These are phyloP conservation scores for Sphenodon punctatus DNA, from an alignment of 2,797 vertebrate species.

Conservation along the genomic window DNA sequence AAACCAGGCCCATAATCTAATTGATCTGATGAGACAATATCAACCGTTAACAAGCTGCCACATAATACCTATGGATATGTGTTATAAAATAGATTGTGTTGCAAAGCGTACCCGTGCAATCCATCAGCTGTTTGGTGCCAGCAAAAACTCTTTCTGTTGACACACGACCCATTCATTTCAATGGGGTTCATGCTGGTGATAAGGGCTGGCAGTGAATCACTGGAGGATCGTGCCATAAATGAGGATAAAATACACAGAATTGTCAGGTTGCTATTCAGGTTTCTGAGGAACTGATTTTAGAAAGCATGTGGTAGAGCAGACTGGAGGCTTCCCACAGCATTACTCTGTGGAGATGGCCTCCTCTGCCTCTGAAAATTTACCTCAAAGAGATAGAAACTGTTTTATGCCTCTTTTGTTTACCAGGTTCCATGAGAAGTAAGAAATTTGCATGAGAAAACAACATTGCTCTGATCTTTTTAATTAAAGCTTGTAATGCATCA, in stretches of 20 bases:
- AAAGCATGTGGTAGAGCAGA: background rate
- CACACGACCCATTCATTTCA: too few relatives aligned
- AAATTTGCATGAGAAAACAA: conserved; percentile 56
- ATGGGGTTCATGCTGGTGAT: too few relatives aligned
- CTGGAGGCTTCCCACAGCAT: background rate
- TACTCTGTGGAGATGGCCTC: conserved; percentile 1
- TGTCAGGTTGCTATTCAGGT: background rate
- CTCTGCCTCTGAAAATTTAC: conserved; percentile 32
- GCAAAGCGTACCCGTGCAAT: too few relatives aligned
- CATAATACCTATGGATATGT: too few relatives aligned
- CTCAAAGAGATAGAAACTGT: conserved; percentile 45
- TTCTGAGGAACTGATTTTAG: conserved; percentile 11
- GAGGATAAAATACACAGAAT: background rate
- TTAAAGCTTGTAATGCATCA: conserved; percentile 63
- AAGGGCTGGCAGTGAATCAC: too few relatives aligned
- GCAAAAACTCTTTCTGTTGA: too few relatives aligned
- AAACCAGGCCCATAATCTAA: background rate
- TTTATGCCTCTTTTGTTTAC: conserved; percentile 57
- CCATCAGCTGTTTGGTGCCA: too few relatives aligned
- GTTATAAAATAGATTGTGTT: too few relatives aligned
- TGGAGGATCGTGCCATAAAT: too few relatives aligned
- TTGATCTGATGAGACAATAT: background rate
- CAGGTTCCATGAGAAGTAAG: conserved; percentile 49
- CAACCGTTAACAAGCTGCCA: too few relatives aligned
- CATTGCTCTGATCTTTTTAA: conserved; percentile 64